Conservation (phyloP, 2,797 vertebrate species). For the Anniella stebbinsi region DNA sequence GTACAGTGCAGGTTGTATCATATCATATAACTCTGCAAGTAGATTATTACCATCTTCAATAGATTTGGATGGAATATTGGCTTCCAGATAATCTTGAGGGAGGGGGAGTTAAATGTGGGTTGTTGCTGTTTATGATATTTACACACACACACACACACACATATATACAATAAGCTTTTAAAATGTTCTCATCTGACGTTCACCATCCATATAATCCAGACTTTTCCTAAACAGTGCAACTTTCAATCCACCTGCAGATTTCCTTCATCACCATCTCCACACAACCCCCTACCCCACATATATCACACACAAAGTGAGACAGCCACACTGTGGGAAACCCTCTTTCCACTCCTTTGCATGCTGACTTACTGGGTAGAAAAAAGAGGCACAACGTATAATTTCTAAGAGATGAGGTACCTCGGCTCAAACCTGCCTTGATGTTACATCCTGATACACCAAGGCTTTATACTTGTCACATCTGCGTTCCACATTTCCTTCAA, state of each 20-base stretch:
- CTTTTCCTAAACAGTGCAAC: neutral
- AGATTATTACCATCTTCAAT: neutral
- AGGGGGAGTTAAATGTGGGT: neutral
- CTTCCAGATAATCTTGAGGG: neutral
- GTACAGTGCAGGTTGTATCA: neutral
- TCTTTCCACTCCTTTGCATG: neutral
- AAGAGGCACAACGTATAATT: too few species aligned
- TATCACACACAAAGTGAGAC: neutral
- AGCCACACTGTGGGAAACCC: neutral
- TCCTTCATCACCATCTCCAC: neutral
- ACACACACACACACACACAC: neutral
- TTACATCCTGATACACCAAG: too few species aligned
- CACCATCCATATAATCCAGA: neutral
- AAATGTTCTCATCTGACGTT: neutral
- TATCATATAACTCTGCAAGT: neutral
- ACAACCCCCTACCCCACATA: neutral
- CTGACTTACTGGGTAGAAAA: neutral
- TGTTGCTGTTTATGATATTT: neutral
- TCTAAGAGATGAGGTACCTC: neutral
- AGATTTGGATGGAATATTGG: neutral
- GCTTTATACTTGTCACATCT: neutral
- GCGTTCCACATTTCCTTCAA: neutral
- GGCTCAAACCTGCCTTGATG: neutral
- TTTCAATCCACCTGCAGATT: neutral
- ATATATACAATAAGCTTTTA: neutral